These are phyloP conservation scores for Globodera ellingtonae DNA, from an alignment of 1,140 invertebrate species.

Conservation along the genomic window DNA sequence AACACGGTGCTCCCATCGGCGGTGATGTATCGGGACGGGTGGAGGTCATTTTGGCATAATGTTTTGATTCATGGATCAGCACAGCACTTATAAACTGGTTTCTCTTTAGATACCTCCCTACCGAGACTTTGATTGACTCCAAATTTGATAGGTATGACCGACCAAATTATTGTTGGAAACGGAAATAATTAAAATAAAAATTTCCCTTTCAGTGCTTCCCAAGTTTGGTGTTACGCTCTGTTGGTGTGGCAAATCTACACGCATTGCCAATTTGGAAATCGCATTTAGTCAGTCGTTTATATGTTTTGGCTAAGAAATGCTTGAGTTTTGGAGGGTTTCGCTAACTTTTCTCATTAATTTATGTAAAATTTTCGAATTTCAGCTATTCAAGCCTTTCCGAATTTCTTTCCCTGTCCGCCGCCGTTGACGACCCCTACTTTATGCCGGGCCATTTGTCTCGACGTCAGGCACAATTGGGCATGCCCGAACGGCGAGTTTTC, in stretches of 20 bases:
- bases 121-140: conserved; percentile 14
- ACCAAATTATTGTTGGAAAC: neutral
- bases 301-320: neutral
- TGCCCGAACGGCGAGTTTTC: conserved; percentile 10
- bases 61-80: no score
- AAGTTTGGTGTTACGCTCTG: conserved; percentile 16
- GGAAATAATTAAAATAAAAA: neutral
- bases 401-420: conserved; percentile 6
- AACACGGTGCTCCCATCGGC: conserved; percentile 11
- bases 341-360: neutral
- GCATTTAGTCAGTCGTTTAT: conserved; percentile 16
- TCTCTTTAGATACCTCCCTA: conserved; percentile 17
- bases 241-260: conserved; percentile 26
- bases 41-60: neutral
- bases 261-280: conserved; percentile 22
- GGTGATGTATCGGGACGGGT: conserved; percentile 20
- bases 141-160: neutral
- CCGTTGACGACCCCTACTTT: conserved; percentile 19
- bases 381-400: conserved; percentile 16
- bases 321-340: no score
- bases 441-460: conserved; percentile 21
- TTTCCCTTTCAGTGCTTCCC: conserved; percentile 7
- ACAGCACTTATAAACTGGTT: neutral
- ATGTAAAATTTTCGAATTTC: neutral
- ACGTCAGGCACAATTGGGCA: conserved; percentile 13